These are phyloP conservation scores for Thera britannica DNA, from an alignment of 2,888 invertebrate species.

Conservation along the genomic window DNA sequence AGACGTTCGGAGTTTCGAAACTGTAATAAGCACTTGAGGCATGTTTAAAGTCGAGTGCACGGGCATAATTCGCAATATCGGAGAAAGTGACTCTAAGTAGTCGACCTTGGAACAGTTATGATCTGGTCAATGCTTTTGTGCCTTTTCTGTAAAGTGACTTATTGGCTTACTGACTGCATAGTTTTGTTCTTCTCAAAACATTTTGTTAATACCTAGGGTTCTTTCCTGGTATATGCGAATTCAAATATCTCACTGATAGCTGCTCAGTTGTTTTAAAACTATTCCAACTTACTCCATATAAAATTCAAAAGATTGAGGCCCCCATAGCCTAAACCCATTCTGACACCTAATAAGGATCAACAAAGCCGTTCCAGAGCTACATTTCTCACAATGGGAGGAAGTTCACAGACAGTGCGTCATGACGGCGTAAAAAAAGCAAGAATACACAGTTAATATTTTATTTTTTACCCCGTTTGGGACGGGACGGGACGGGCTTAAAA, in stretches of 20 bases:
- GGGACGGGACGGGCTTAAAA: slow-evolving; percentile 50
- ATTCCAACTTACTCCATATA: too few species aligned
- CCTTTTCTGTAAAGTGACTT: neutral
- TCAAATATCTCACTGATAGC: too few species aligned
- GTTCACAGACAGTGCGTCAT: slow-evolving; percentile 81
- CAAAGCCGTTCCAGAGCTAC: slow-evolving; percentile 45
- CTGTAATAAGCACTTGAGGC: slow-evolving; percentile 16
- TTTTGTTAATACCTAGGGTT: too few species aligned
- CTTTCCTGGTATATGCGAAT: too few species aligned
- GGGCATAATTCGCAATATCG: slow-evolving; percentile 37
- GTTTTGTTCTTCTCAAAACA: too few species aligned
- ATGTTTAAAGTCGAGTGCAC: slow-evolving; percentile 15
- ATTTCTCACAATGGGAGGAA: slow-evolving; percentile 82
- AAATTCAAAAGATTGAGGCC: slow-evolving; percentile 19
- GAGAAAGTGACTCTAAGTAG: slow-evolving; percentile 43
- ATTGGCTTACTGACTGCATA: too few species aligned
- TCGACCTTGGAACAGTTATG: slow-evolving; percentile 42
- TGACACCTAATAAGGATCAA: slow-evolving; percentile 40
- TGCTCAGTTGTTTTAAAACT: too few species aligned
- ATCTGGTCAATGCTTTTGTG: slow-evolving; percentile 24
- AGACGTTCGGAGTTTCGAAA: slow-evolving; percentile 23
- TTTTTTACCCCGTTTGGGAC: slow-evolving; percentile 54
- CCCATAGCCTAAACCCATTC: slow-evolving; percentile 31
- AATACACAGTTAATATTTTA: slow-evolving; percentile 59
- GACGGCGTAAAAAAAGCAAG: slow-evolving; percentile 54